Conservation (phyloP, 2,797 vertebrate species). For the Nyctibius grandis region DNA sequence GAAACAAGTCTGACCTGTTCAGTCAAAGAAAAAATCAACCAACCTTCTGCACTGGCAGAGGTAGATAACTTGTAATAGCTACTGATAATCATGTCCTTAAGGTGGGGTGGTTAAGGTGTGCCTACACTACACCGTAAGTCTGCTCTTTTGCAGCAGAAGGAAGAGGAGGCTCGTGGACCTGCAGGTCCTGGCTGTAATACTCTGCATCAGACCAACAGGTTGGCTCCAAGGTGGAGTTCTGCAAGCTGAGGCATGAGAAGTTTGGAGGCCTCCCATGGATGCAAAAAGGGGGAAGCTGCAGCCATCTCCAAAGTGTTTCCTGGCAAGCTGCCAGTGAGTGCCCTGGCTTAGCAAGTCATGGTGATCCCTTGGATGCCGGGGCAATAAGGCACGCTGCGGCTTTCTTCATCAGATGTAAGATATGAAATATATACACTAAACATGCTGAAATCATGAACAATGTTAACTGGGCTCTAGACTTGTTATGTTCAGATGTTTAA, state of each 20-base stretch:
- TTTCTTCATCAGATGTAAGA: constrained; percentile 64
- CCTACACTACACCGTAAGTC: neutral
- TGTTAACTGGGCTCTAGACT: constrained; percentile 68
- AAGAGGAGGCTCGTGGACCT: neutral
- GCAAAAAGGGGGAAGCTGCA: neutral
- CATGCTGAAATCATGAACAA: constrained; percentile 53
- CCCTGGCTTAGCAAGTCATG: neutral
- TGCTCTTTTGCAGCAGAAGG: neutral
- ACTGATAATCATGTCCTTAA: neutral
- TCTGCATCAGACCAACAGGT: neutral
- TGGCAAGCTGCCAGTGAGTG: neutral
- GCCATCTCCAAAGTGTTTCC: neutral
- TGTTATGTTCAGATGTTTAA: constrained; percentile 68
- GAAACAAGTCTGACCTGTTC: constrained; percentile 42
- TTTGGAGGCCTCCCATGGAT: neutral
- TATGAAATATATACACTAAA: constrained; percentile 62
- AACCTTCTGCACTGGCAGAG: neutral
- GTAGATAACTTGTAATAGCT: neutral
- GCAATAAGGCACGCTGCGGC: constrained; percentile 57
- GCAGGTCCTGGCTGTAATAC: neutral
- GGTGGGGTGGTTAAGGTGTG: neutral
- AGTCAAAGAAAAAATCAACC: neutral
- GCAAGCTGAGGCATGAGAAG: neutral
- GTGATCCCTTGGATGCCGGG: constrained; percentile 2
- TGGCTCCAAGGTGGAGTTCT: neutral